A percentile compares a stretch with the other conserved stretches of the same genome.
Conservation (phyloP, 2,797 vertebrate genomes). For the Chelon labrosus region DNA sequence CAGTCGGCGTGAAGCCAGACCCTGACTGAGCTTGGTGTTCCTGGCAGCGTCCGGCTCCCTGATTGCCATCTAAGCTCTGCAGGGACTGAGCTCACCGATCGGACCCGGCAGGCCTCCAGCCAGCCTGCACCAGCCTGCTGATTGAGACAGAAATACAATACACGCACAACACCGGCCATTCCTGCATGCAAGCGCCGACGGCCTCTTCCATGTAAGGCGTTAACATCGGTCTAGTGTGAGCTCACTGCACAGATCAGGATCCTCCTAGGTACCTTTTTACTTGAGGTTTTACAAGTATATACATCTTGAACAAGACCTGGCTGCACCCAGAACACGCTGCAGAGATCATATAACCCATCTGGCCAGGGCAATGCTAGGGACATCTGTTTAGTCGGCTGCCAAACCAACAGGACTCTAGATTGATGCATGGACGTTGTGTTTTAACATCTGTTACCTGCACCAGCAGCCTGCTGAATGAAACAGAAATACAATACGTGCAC, state of each 20-base stretch:
- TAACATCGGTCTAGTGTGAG: slow-evolving; percentile 27
- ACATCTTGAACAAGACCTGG: no score
- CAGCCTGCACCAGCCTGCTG: slow-evolving; percentile 38
- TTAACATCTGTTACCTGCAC: no score
- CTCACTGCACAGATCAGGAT: slow-evolving; percentile 1
- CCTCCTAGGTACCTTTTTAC: no score
- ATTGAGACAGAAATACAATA: slow-evolving; percentile 48
- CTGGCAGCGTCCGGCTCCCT: slow-evolving; percentile 4
- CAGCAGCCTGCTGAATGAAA: no score
- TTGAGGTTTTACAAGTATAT: no score
- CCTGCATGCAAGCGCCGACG: slow-evolving; percentile 20
- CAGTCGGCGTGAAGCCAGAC: not conserved
- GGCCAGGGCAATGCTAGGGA: no score
- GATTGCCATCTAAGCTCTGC: slow-evolving; percentile 41
- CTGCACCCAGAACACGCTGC: no score
- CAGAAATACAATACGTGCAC: no score
- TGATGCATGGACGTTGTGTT: no score
- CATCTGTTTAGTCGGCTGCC: no score
- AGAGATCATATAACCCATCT: no score
- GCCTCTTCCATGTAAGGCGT: slow-evolving; percentile 55
- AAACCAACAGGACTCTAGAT: no score
- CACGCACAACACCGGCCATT: slow-evolving; percentile 6
- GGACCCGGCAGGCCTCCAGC: slow-evolving; percentile 17
- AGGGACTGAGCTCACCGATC: not conserved
- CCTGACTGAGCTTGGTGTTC: slow-evolving; percentile 25